Evolutionary conservation across 2,888 invertebrate genomes (phyloP), one percentile per base, ranked within the genome.

Genomic region (Polietes domitor): DNA sequence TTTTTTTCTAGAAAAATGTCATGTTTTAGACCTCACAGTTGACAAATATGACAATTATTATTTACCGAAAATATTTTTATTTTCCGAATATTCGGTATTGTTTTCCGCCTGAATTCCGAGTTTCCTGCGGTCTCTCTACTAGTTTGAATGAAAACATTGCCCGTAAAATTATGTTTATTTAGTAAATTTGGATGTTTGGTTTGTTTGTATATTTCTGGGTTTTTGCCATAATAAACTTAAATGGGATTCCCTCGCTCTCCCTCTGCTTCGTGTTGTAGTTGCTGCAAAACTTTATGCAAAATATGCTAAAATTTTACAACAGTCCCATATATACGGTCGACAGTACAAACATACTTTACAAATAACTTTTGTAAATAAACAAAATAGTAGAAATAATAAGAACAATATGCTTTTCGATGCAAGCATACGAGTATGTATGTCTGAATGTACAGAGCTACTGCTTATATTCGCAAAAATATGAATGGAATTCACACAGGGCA

Each of bases 241-340:
- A 75, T 84, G 68, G 61, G 53, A 50, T 76, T 47, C 72, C 7
- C n/a, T 47, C 47, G 47, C 3, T 47, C n/a, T 15, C 15, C 15
- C 9, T 2, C 15, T 61, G 61, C 32, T 61, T 7, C 37, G 10
- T 2, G 37, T 37, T 9, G 37, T 37, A 7, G 37, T 7, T 37
- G 28, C 61, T 68, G 68, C 3, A 65, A 83, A 75, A 58, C 65
- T 80, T 72, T 78, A 78, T 83, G 77, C 75, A 75, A 80, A 80
- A 83, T 83, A 75, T 77, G 58, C 74, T 72, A 77, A 80, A 65
- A 75, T 80, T 77, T 32, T 75, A 58, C 50, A 78, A 41, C 15
- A 68, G n/a, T n/a, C 61, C 28, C 15, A 26, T 6, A 61, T 17
- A 61, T 26, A 55, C 26, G 3, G 26, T 1, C 58, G n/a, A 58